A percentile compares a stretch with the other conserved stretches of the same genome.
Conservation (phyloP, 2,888 invertebrate species). For the Spicauda simplicius region DNA sequence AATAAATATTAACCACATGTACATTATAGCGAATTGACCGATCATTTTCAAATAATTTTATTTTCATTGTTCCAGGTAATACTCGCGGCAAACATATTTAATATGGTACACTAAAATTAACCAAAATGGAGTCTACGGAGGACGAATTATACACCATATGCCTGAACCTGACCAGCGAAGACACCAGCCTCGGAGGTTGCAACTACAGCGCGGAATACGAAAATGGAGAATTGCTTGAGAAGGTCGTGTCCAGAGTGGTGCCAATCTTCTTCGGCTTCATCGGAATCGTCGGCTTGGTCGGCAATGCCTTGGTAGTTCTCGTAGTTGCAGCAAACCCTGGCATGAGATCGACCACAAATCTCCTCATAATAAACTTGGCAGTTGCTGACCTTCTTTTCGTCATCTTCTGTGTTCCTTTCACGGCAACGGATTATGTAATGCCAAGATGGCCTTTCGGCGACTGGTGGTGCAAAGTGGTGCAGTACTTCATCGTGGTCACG, state of each 20-base stretch:
- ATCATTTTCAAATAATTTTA: conserved; percentile 4
- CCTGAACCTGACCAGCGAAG: conserved; percentile 69
- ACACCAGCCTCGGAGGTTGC: conserved; percentile 64
- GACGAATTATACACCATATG: conserved; percentile 77
- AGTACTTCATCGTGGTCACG: conserved; percentile 96
- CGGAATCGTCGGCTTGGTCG: conserved; percentile 93
- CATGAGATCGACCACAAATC: conserved; percentile 97
- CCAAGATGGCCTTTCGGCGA: conserved; percentile 96
- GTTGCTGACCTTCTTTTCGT: conserved; percentile 96
- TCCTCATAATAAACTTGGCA: conserved; percentile 95
- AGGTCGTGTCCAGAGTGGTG: conserved; percentile 89
- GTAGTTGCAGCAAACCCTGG: conserved; percentile 95
- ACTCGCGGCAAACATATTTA: conserved; percentile 3
- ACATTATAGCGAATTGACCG: too few species aligned
- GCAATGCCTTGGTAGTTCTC: conserved; percentile 94
- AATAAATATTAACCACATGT: too few species aligned
- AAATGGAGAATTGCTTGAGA: conserved; percentile 84
- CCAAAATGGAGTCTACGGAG: conserved; percentile 71
- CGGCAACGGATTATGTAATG: conserved; percentile 94
- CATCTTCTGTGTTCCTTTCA: conserved; percentile 97
- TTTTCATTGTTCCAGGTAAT: conserved; percentile 60
- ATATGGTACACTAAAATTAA: conserved; percentile 38
- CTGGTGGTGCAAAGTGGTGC: conserved; percentile 95
- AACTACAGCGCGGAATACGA: conserved; percentile 72
- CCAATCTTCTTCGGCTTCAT: conserved; percentile 94